These are phyloP conservation scores for Habropoda laboriosa DNA, from an alignment of 1,140 invertebrate species.

Conservation along the genomic window DNA sequence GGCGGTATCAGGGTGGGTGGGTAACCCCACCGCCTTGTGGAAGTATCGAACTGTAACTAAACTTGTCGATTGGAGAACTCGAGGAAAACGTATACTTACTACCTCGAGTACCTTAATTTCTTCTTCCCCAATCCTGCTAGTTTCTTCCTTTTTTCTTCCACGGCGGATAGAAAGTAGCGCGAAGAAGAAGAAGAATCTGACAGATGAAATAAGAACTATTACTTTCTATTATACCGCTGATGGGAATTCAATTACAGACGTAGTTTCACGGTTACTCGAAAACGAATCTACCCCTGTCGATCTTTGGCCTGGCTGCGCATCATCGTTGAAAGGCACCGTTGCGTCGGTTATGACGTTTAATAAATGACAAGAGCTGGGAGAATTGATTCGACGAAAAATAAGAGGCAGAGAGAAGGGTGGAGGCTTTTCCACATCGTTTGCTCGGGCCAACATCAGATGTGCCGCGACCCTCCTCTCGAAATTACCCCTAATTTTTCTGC, in stretches of 20 bases:
- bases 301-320: background rate
- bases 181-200: too few species aligned
- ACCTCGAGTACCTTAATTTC: background rate
- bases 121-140: background rate
- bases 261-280: background rate
- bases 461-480: background rate
- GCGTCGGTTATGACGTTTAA: slow-evolving; percentile 28
- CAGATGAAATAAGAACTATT: background rate
- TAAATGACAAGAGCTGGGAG: slow-evolving; percentile 3
- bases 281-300: background rate
- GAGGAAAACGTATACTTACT: background rate
- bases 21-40: background rate
- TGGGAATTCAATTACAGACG: background rate
- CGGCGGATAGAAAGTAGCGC: too few species aligned
- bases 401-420: background rate
- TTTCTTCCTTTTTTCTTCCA: too few species aligned
- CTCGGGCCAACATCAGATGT: background rate
- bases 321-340: background rate
- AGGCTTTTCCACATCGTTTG: background rate
- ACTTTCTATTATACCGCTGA: background rate
- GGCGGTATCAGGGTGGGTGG: too few species aligned
- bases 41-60: background rate
- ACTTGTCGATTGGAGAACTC: background rate
- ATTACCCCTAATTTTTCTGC: slow-evolving; percentile 46
- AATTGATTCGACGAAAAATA: slow-evolving; percentile 18